Evolutionary conservation across 2,888 invertebrate genomes (phyloP).

Genomic region (Parnassius smintheus): DNA sequence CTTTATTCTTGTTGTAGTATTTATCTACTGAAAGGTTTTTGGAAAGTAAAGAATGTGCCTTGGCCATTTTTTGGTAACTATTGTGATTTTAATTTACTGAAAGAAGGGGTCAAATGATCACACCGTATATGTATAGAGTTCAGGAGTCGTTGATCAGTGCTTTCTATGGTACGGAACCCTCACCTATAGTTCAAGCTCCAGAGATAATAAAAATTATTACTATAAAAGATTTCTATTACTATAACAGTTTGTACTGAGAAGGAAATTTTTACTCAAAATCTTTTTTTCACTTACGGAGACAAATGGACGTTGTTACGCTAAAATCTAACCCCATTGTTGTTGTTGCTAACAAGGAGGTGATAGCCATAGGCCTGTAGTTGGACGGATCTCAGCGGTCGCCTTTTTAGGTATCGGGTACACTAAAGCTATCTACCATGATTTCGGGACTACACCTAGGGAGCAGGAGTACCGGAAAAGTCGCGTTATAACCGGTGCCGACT

Average conservation of each 20-base stretch:
- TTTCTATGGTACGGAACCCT: slow-evolving; percentile 57
- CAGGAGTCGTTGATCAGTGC: slow-evolving; percentile 53
- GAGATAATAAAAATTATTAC: slow-evolving; percentile 51
- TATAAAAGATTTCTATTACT: slow-evolving; percentile 60
- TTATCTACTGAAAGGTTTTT: slow-evolving; percentile 42
- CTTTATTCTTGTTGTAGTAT: slow-evolving; percentile 30
- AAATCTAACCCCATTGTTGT: slow-evolving; percentile 55
- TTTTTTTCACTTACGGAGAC: slow-evolving; percentile 55
- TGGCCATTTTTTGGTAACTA: slow-evolving; percentile 55
- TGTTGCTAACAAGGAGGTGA: no score
- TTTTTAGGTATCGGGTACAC: no score
- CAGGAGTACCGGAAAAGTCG: no score
- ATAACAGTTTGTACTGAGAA: slow-evolving; percentile 46
- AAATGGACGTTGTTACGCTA: slow-evolving; percentile 59
- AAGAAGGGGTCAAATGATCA: slow-evolving; percentile 36
- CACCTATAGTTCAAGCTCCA: slow-evolving; percentile 55
- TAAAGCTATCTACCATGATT: no score
- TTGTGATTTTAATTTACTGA: slow-evolving; percentile 44
- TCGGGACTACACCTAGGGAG: no score
- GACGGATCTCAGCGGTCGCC: no score
- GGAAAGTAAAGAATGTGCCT: slow-evolving; percentile 53
- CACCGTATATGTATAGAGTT: slow-evolving; percentile 49
- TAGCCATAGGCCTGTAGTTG: no score
- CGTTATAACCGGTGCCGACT: no score
- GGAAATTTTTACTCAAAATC: slow-evolving; percentile 45